Conservation (phyloP, 2,113 vertebrate species). For the Cochlearius cochlearius region DNA sequence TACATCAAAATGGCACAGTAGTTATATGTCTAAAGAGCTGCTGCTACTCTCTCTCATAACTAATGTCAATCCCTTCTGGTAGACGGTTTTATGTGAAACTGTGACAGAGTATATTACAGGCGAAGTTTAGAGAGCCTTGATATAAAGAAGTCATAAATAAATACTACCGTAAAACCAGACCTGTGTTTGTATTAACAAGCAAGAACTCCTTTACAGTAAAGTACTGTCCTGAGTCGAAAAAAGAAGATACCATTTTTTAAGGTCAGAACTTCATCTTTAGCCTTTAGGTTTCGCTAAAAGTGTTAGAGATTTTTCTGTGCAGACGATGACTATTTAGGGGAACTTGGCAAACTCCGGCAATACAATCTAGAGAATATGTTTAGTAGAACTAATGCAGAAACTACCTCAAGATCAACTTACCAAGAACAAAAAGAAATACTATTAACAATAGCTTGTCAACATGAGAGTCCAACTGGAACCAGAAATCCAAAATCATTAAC, state of each 20-base stretch:
- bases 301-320: neutral
- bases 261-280: neutral
- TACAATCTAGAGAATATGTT: neutral
- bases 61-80: slow-evolving; percentile 70
- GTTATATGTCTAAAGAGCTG: slow-evolving; percentile 75
- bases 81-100: slow-evolving; percentile 70
- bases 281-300: neutral
- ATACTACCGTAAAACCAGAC: slow-evolving; percentile 11
- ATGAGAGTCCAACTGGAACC: neutral
- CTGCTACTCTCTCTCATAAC: slow-evolving; percentile 64
- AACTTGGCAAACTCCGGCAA: accelerated
- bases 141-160: slow-evolving; percentile 49
- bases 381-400: neutral
- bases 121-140: slow-evolving; percentile 19
- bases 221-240: neutral
- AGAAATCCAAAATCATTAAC: neutral
- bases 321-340: neutral
- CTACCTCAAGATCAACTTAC: neutral
- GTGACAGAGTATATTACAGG: slow-evolving; percentile 42
- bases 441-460: neutral
- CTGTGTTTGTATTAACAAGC: slow-evolving; percentile 44
- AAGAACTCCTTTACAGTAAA: neutral
- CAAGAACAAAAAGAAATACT: neutral
- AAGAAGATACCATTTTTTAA: neutral
- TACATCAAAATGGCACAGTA: slow-evolving; percentile 80